Evolutionary conservation across 2,888 invertebrate species (phyloP).

Genomic region (Lissocephala sabroskyi): DNA sequence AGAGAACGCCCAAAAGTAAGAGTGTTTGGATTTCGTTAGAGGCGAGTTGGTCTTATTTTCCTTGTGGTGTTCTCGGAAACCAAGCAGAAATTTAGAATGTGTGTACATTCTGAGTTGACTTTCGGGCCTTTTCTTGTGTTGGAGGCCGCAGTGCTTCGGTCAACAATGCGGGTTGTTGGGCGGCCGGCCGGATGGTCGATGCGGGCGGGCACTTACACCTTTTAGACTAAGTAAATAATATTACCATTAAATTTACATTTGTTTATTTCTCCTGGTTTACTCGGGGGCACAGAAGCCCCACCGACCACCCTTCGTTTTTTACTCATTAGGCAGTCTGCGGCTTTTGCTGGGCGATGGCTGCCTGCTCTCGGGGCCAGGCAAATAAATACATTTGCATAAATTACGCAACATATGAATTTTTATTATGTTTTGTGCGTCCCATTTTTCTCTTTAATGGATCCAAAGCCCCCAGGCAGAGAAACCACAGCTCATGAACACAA

Average conservation of each 20-base stretch:
- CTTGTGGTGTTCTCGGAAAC: too few relatives aligned
- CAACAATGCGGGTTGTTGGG: constrained; percentile 20
- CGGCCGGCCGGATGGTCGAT: not conserved
- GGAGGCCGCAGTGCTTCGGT: constrained; percentile 12
- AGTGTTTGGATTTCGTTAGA: too few relatives aligned
- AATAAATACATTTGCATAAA: constrained; percentile 59
- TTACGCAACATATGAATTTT: constrained; percentile 43
- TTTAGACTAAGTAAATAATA: constrained; percentile 38
- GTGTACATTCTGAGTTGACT: constrained; percentile 46
- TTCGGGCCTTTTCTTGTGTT: constrained; percentile 30
- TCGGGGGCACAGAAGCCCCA: not conserved
- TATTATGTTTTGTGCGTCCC: too few relatives aligned
- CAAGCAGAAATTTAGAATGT: too few relatives aligned
- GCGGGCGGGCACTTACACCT: constrained; percentile 31
- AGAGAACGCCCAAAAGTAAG: too few relatives aligned
- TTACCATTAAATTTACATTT: constrained; percentile 61
- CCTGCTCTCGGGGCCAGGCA: constrained; percentile 29
- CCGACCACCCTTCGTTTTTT: too few relatives aligned
- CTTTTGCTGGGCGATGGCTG: too few relatives aligned
- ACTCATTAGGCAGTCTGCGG: too few relatives aligned
- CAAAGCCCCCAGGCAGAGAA: too few relatives aligned
- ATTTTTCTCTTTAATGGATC: constrained; percentile 1
- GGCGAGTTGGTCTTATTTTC: too few relatives aligned
- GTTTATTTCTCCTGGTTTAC: constrained; percentile 43
- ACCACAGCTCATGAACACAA: too few relatives aligned